Conservation (phyloP, 2,113 vertebrate species). For the Sardina pilchardus region DNA sequence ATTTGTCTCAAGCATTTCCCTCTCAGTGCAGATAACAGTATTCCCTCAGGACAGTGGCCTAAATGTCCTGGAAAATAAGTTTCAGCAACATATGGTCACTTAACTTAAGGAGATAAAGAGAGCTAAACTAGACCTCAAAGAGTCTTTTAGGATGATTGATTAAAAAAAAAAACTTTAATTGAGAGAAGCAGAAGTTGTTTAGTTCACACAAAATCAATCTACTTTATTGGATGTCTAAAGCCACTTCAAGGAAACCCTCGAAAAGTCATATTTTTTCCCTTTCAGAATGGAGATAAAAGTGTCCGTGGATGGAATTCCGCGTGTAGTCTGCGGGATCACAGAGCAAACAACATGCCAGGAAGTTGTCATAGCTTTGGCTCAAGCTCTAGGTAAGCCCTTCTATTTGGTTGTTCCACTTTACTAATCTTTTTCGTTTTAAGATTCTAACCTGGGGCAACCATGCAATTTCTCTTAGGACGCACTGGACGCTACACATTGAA, state of each 20-base stretch:
- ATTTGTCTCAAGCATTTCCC: conserved; percentile 14
- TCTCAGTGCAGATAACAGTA: background rate
- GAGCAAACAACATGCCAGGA: conserved; percentile 76
- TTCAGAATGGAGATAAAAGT: conserved; percentile 76
- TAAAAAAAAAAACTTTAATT: background rate
- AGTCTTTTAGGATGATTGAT: background rate
- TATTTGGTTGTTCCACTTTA: background rate
- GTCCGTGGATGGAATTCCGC: conserved; percentile 68
- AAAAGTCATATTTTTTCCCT: background rate
- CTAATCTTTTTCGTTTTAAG: background rate
- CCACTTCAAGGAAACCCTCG: background rate
- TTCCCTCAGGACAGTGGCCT: background rate
- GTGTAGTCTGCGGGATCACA: conserved; percentile 75
- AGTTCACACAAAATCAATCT: background rate
- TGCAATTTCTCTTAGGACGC: conserved; percentile 59
- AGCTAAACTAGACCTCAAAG: background rate
- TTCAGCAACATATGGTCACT: too few species aligned
- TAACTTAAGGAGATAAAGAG: background rate
- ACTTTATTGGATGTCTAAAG: background rate
- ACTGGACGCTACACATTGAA: conserved; percentile 72
- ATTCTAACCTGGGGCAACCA: background rate
- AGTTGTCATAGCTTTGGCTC: conserved; percentile 74
- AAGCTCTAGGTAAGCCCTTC: conserved; percentile 65
- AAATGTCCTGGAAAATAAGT: background rate
- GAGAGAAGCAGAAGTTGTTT: background rate